Base-by-base conservation (phyloP, 2,113 vertebrate species). In the Cepphus grylle region DNA sequence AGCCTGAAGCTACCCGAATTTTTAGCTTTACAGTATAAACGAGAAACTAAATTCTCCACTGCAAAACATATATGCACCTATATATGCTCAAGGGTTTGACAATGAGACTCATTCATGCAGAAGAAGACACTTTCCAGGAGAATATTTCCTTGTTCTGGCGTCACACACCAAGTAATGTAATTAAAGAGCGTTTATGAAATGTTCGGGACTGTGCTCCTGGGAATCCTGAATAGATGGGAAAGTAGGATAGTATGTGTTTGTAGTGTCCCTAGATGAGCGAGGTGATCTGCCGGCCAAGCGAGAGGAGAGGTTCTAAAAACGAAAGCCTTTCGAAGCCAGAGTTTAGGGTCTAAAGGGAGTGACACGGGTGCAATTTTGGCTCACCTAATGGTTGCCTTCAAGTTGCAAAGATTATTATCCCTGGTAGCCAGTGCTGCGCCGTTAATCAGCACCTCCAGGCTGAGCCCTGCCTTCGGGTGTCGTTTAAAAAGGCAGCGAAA, bases 1-100 rank as follows among this genome's bases (percentile, higher is more conserved):
- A 95, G 92, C 96, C 93, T 50, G 92, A 95, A 96, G 94, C 88
- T 90, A 97, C 84, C 84, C 81, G 73, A 92, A 66, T 67, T 97
- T 95, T 97, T 92, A 87, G 81, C 69, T 91, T 83, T 69, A 42
- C 92, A 58, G 81, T 77, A 62, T 79, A 94, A 95, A 91, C 0
- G 85, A 84, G 77, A 94, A 93, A 89, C 56, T 73, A 73, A 93
- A 86, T 88, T 91, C 81, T 89, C 45, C 32, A 2, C 59, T 81
- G 90, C 55, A 82, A 93, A 95, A 94, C 58, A 72, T 56, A 79
- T 32, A 81, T 0, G 17, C 66, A 72, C 66, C 87, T 88, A 91
- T 66, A 82, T 72, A 47, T n/a, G 53, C 77, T 92, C 47, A 32
- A 55, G 72, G 8, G 53, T 94, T 88, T 90, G 53, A 95, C 95